Evolutionary conservation across 2,113 vertebrate species (phyloP).

Genomic region (Orthonyx spaldingii): DNA sequence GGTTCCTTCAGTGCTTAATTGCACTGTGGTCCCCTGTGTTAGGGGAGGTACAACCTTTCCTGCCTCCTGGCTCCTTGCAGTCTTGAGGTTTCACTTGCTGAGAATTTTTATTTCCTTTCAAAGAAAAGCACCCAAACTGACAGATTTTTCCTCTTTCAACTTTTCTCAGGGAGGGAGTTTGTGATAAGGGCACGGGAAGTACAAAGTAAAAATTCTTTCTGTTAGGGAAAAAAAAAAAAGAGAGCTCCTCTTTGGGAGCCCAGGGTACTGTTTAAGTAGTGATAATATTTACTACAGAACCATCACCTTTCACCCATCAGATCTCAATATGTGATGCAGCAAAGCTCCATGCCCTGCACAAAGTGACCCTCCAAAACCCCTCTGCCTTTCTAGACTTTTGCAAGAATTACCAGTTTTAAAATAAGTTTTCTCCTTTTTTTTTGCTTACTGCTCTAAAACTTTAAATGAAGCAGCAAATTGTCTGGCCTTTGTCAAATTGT

Average conservation of each 20-base stretch:
- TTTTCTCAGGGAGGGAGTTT: neutral
- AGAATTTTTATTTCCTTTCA: slow-evolving; percentile 8
- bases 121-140: neutral
- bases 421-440: neutral
- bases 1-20: neutral
- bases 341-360: neutral
- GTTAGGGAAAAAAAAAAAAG: too few species aligned
- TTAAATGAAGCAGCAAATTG: neutral
- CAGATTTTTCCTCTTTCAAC: neutral
- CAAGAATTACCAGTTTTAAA: neutral
- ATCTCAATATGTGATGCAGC: neutral
- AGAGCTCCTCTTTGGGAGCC: neutral
- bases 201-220: neutral
- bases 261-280: neutral
- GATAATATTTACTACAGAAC: neutral
- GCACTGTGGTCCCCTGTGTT: neutral
- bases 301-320: neutral
- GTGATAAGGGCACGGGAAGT: neutral
- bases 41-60: neutral
- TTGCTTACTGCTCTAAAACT: neutral
- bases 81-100: neutral
- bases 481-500: neutral
- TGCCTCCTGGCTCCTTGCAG: neutral
- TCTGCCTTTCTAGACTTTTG: neutral
- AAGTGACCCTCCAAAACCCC: neutral